phyloP scores from a whole-genome alignment of 1,140 invertebrate species.

The Drosophila elegans region DNA sequence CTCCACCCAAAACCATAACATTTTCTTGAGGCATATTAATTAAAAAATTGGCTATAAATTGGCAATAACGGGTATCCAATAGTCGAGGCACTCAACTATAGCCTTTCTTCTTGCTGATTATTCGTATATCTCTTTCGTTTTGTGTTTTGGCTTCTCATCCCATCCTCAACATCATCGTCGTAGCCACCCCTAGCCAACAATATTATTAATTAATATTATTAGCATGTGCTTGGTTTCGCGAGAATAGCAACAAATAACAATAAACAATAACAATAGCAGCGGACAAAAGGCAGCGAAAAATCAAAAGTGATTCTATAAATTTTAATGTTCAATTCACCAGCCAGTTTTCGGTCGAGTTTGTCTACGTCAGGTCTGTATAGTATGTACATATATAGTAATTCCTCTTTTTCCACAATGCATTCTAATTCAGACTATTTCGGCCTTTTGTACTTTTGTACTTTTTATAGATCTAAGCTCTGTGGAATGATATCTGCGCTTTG shows the following conservation, averaged over 20 bases:
- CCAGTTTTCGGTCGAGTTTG: constrained; percentile 25
- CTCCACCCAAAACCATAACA: too few relatives aligned
- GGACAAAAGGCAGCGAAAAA: constrained; percentile 40
- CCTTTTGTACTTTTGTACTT: constrained; percentile 32
- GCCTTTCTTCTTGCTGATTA: constrained; percentile 2
- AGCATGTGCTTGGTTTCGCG: constrained; percentile 66
- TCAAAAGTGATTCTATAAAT: constrained; percentile 78
- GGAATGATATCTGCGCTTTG: constrained; percentile 23
- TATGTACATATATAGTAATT: not conserved
- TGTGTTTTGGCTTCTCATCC: constrained; percentile 43
- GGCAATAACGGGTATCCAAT: too few relatives aligned
- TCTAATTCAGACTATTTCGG: constrained; percentile 22
- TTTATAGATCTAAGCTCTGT: constrained; percentile 19
- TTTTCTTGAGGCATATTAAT: too few relatives aligned
- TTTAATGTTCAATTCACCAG: constrained; percentile 46
- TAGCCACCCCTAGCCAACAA: constrained; percentile 50
- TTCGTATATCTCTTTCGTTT: constrained; percentile 44
- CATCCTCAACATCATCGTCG: constrained; percentile 25
- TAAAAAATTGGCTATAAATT: too few relatives aligned
- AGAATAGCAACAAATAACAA: constrained; percentile 44
- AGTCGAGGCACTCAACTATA: too few relatives aligned
- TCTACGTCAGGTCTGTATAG: not conserved
- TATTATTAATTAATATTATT: constrained; percentile 83
- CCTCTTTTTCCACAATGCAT: constrained; percentile 10
- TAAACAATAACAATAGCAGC: constrained; percentile 39